These are phyloP conservation scores for Rhinopomastus cyanomelas DNA, from an alignment of 2,113 vertebrate genomes.

Conservation along the genomic window DNA sequence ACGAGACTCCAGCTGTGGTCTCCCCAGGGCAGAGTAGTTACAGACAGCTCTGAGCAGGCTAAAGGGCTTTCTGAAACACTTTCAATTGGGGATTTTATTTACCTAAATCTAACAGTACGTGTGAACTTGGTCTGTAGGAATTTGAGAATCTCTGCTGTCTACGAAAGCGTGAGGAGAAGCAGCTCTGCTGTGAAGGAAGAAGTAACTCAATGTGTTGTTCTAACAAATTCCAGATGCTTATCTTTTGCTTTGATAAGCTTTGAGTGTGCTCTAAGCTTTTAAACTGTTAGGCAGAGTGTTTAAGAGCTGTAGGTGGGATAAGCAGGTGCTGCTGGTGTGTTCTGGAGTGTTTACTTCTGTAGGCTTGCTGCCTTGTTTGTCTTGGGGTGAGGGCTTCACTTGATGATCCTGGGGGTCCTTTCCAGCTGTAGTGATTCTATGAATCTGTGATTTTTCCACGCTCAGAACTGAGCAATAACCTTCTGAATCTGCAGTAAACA, in stretches of 20 bases:
- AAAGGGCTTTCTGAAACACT: neutral
- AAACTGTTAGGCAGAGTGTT: neutral
- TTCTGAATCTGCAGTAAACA: neutral
- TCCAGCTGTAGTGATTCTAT: too few species aligned
- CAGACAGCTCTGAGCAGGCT: neutral
- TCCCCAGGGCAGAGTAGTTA: too few species aligned
- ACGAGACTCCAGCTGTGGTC: too few species aligned
- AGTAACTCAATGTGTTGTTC: neutral
- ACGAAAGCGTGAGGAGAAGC: neutral
- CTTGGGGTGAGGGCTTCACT: too few species aligned
- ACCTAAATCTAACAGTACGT: neutral
- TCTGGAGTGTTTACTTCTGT: neutral
- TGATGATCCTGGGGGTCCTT: too few species aligned
- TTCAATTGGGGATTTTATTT: neutral
- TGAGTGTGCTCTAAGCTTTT: neutral
- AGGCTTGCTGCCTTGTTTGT: neutral
- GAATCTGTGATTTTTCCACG: too few species aligned
- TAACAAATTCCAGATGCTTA: neutral
- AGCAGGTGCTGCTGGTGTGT: neutral
- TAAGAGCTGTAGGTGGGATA: neutral
- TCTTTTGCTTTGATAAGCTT: neutral
- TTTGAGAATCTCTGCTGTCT: neutral
- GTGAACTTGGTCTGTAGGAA: neutral
- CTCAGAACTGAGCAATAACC: neutral
- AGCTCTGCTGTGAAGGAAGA: neutral